A percentile compares a stretch with the other conserved stretches of the same genome.
Conservation (phyloP, 1,140 invertebrate species). For the Muscidifurax raptorellus region DNA sequence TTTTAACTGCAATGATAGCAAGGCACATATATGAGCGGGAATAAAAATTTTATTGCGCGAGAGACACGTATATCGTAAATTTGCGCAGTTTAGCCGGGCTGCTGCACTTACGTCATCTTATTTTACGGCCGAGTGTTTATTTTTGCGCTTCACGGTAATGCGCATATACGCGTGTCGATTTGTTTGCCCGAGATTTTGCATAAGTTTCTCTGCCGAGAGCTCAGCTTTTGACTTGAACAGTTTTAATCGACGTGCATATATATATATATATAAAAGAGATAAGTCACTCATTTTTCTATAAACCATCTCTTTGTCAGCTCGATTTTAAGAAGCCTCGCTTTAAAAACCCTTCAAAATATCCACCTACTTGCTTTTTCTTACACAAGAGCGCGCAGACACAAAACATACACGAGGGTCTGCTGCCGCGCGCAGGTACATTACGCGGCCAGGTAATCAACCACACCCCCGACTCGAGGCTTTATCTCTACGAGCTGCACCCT, state of each 20-base stretch:
- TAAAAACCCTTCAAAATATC: too few species aligned
- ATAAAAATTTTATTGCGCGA: constrained; percentile 14
- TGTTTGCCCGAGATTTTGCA: too few species aligned
- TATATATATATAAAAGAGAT: too few species aligned
- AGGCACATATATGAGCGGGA: background rate
- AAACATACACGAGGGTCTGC: background rate
- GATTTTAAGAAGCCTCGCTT: too few species aligned
- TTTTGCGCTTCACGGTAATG: background rate
- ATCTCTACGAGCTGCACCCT: constrained; percentile 18
- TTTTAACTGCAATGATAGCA: background rate
- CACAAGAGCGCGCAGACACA: too few species aligned
- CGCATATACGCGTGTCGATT: too few species aligned
- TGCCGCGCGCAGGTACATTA: background rate
- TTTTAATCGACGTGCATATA: too few species aligned
- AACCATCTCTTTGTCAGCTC: too few species aligned
- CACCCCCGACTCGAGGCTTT: background rate
- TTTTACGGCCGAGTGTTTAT: constrained; percentile 4
- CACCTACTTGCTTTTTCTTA: too few species aligned
- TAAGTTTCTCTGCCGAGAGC: too few species aligned
- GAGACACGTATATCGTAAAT: background rate
- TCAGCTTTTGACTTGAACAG: too few species aligned
- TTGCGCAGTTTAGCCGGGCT: background rate
- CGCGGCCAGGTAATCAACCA: constrained; percentile 7
- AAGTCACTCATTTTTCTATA: too few species aligned
- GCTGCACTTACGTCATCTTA: background rate